Conservation (phyloP, 2,888 invertebrate species). For the Pristionchus fissidentatus region DNA sequence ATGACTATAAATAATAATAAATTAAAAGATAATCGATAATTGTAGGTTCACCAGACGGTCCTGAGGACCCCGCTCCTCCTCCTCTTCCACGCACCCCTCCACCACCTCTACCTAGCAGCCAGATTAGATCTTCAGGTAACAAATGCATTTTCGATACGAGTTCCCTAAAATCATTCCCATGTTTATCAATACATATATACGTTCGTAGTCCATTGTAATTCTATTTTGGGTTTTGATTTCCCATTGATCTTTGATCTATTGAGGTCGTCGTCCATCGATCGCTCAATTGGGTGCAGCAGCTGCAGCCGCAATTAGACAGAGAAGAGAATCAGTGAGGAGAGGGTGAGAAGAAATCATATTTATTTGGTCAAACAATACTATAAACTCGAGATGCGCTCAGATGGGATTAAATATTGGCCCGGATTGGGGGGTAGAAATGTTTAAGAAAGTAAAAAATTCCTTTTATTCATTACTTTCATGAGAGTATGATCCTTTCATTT, state of each 20-base stretch:
- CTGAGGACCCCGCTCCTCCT: slow-evolving; percentile 27
- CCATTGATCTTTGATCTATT: neutral
- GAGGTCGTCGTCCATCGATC: slow-evolving; percentile 17
- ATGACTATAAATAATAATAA: neutral
- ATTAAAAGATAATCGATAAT: neutral
- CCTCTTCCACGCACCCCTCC: slow-evolving; percentile 43
- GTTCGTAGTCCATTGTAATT: too few relatives aligned
- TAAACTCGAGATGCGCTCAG: too few relatives aligned
- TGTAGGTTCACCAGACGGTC: slow-evolving; percentile 1
- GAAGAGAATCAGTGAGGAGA: neutral
- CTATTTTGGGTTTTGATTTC: neutral
- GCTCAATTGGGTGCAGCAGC: slow-evolving; percentile 10
- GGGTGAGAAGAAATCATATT: neutral
- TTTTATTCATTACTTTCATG: too few relatives aligned
- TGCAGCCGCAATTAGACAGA: neutral
- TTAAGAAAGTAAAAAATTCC: too few relatives aligned
- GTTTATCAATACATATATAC: too few relatives aligned
- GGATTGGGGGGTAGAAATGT: too few relatives aligned
- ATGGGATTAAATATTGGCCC: too few relatives aligned
- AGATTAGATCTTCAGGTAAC: neutral
- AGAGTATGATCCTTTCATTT: too few relatives aligned
- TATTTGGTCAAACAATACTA: neutral
- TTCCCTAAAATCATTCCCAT: too few relatives aligned
- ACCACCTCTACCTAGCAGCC: neutral
- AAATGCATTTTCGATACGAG: neutral